Evolutionary conservation across 2,888 invertebrate genomes (phyloP), one percentile per base, ranked within the genome.

Genomic region (Brachyopa scutellaris): DNA sequence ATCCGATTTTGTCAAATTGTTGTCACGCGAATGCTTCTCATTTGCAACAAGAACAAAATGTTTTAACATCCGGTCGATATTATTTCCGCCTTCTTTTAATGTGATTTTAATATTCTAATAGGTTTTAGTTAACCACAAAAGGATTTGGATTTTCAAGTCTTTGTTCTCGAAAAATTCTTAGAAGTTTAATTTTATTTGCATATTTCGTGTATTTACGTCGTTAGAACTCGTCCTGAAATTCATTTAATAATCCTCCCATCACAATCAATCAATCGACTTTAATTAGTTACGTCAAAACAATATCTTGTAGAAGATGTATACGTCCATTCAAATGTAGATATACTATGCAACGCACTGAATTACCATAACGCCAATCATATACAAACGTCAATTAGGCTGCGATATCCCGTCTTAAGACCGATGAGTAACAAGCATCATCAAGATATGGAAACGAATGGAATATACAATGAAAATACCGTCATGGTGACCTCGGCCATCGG

Each of bases 281-380:
- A 80, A 77, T 82, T 82, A 82, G 82, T 64, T 31, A 82, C 21
- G 82, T 82, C 82, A 72, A 53, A 77, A 57, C 69, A 80, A 76
- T 69, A 76, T 69, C 62, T 57, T 45, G 33, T 36, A 13, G n/a
- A 26, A 70, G 51, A 53, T 69, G 15, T 62, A 66, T 79, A 64
- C 11, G 31, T 33, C 31, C 69, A 76, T 70, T 70, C 70, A 76
- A 77, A 53, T 57, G 23, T 17, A 29, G 38, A 26, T 36, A 36
- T n/a, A n/a, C n/a, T n/a, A n/a, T n/a, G n/a, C n/a, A 31, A 45
- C 57, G 26, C 70, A 40, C 38, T 13, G 33, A 62, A 84, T 88
- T 88, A 88, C 85, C 88, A 88, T 88, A 88, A 88, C 87, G 85
- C 85, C 88, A 88, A 88, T 88, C 88, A 88, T 88, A 88, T 87